Base-by-base conservation (phyloP, 2,888 invertebrate species). In the Aspidiotus rigidus region DNA sequence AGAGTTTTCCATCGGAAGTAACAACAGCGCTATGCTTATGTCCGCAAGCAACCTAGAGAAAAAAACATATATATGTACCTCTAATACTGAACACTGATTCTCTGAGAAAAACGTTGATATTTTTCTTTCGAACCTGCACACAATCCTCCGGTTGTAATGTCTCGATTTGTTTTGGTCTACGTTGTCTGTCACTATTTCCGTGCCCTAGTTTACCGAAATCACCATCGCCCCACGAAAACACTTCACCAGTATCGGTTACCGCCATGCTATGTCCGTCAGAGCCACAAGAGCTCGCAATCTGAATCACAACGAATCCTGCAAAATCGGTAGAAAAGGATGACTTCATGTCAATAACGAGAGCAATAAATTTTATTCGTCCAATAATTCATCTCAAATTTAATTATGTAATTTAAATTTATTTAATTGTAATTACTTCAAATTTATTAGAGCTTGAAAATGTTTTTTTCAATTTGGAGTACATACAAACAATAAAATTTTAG, bases 141-240 rank as follows among this genome's bases (percentile, higher is more conserved):
- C 85, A 81, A 74, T 84, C 83, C 75, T 84, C 83, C 71, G 82
- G 81, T 74, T 84, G 83, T 13, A 86, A 76, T 3, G 83, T 82
- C 75, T 85, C 85, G 70, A 85, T 84, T 75, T 84, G 84, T 62
- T 83, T 77, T 0, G 86, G 86, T 57, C 84, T 76, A 44, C 85
- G 77, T 74, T 85, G 84, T 28, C 85, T 76, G 74, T 85, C 85
- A 74, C 83, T 83, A 74, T 84, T 84, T 8, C 85, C 85, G 75
- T 85, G 86, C 0, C 86, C 86, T 44, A 85, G 77, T 77, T 85
- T 84, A 9, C 85, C 85, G 75, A 84, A 85, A 76, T 85, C 85
- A 0, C 85, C 85, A 75, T 85, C 84, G 10, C 84, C 85, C 85
- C 85, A 85, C 17, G 83, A 83, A 75, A 85, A 85, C 40, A 85